Percentiles rank a stretch among this genome's conserved stretches.
These are phyloP conservation scores for Onchidella celtica DNA, from an alignment of 2,888 invertebrate genomes.

Conservation along the genomic window DNA sequence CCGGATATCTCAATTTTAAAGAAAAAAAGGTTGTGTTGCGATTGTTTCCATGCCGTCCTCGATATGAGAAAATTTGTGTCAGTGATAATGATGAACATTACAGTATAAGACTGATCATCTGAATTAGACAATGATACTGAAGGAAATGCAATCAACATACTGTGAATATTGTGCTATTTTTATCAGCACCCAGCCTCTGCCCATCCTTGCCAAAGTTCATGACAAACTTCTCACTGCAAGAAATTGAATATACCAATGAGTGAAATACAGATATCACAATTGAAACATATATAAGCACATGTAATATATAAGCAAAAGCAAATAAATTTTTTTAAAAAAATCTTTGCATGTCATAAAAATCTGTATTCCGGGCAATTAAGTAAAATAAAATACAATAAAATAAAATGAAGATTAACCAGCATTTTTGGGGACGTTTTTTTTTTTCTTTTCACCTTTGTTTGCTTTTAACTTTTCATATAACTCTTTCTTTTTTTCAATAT, in stretches of 20 bases:
- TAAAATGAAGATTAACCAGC: no score
- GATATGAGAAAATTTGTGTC: no score
- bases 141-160: no score
- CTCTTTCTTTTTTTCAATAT: no score
- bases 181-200: constrained; percentile 89
- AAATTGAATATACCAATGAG: no score
- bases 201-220: constrained; percentile 94
- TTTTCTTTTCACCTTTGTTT: no score
- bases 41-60: no score
- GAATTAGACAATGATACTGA: not conserved
- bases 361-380: not conserved
- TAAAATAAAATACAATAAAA: not conserved
- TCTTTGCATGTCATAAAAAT: not conserved
- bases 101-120: not conserved
- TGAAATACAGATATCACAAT: no score
- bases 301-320: not conserved
- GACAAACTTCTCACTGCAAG: constrained; percentile 90
- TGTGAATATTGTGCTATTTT: constrained; percentile 92
- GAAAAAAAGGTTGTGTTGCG: no score
- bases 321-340: not conserved
- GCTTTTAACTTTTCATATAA: no score
- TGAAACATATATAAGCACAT: not conserved
- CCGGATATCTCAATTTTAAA: no score
- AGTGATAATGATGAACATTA: not conserved
- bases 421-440: no score